phyloP scores from a whole-genome alignment of 2,113 vertebrate species.

The Marcusenius ussheri region DNA sequence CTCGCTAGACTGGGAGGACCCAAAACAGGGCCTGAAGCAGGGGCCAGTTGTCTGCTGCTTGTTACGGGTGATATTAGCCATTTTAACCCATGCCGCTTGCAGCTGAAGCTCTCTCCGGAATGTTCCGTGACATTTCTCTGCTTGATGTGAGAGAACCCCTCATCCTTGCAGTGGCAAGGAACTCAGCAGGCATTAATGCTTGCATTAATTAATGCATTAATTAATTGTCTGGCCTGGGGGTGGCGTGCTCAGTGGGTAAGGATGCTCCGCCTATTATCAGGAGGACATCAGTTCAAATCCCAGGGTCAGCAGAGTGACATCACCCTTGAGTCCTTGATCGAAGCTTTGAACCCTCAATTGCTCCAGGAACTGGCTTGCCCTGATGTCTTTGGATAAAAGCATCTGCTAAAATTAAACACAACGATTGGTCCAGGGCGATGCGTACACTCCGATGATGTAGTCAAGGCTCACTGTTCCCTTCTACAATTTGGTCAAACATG shows the following conservation, averaged over 20 bases:
- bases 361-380: not conserved
- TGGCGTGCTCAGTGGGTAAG: not conserved
- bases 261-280: not conserved
- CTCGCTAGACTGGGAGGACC: not conserved
- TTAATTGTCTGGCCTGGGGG: conserved; percentile 3
- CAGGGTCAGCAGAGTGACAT: not conserved
- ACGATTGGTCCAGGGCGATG: not conserved
- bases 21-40: not conserved
- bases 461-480: not conserved
- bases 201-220: no score
- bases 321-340: not conserved
- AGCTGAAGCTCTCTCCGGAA: not conserved
- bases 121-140: not conserved
- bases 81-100: not conserved
- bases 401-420: not conserved
- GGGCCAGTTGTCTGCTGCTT: not conserved
- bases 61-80: not conserved
- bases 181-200: conserved; percentile 19
- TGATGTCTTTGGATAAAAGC: not conserved
- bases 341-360: not conserved
- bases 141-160: not conserved
- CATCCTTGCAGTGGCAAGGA: not conserved
- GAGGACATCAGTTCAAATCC: not conserved
- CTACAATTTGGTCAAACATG: not conserved
- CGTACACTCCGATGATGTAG: not conserved